Conservation (phyloP, 2,888 invertebrate species). For the Schizotus pectinicornis region DNA sequence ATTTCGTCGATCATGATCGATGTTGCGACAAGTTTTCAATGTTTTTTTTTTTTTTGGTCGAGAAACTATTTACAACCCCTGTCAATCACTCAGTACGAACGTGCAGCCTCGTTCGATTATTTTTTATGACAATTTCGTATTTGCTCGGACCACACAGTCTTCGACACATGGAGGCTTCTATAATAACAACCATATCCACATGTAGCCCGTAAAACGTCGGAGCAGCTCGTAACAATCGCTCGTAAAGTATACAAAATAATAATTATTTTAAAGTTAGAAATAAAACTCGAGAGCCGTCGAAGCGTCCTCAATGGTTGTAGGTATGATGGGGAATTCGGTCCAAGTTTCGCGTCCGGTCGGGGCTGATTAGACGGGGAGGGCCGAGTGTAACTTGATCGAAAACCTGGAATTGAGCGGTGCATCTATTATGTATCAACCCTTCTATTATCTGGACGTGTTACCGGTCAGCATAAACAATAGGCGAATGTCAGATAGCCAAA, state of each 20-base stretch:
- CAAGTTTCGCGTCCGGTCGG: too few species aligned
- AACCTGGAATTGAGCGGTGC: slow-evolving; percentile 35
- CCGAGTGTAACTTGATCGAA: slow-evolving; percentile 26
- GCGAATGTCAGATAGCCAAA: slow-evolving; percentile 53
- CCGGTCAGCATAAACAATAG: slow-evolving; percentile 52
- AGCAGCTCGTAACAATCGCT: slow-evolving; percentile 29
- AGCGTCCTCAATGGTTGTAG: neutral
- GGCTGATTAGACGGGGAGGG: slow-evolving; percentile 22
- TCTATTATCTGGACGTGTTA: slow-evolving; percentile 50
- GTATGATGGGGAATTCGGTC: too few species aligned
- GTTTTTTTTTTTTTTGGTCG: neutral
- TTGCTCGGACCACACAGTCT: slow-evolving; percentile 27
- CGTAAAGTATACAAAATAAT: slow-evolving; percentile 30
- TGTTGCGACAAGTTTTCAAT: neutral
- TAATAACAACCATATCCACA: slow-evolving; percentile 24
- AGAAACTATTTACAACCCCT: too few species aligned
- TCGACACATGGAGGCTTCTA: slow-evolving; percentile 17
- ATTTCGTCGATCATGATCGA: neutral
- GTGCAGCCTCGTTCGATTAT: slow-evolving; percentile 3
- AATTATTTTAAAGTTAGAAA: slow-evolving; percentile 12
- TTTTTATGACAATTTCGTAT: slow-evolving; percentile 21
- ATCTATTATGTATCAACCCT: slow-evolving; percentile 46
- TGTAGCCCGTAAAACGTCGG: slow-evolving; percentile 26
- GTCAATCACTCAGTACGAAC: neutral
- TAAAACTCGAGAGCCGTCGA: neutral